Percentiles rank a stretch among this genome's conserved stretches.
phyloP scores from a whole-genome alignment of 2,797 vertebrate species.

The Phoebastria nigripes region DNA sequence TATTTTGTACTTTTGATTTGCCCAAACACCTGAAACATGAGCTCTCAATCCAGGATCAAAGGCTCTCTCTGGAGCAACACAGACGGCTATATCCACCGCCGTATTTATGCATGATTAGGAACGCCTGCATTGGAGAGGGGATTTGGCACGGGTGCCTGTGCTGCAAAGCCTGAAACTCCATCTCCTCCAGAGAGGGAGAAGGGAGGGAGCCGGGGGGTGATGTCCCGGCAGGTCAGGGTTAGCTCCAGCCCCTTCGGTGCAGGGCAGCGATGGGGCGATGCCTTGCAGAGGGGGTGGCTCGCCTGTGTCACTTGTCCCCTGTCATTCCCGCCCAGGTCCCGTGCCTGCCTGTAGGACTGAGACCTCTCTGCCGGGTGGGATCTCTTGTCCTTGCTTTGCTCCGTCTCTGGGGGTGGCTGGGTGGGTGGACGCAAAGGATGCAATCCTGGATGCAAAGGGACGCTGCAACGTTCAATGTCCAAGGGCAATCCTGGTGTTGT shows the following conservation, averaged over 20 bases:
- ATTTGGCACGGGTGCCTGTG: not conserved
- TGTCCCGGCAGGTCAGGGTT: not conserved
- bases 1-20: constrained; percentile 71
- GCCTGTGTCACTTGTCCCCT: not conserved
- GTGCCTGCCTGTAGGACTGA: not conserved
- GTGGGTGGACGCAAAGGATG: not conserved
- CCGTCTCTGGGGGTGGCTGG: not conserved
- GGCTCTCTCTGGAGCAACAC: constrained; percentile 49
- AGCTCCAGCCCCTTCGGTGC: accelerated
- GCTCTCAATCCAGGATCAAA: constrained; percentile 67
- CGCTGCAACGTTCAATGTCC: not conserved
- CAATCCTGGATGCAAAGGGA: not conserved
- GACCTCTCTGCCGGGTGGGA: not conserved
- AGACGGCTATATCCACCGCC: constrained; percentile 31
- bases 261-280: accelerated
- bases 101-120: constrained; percentile 39
- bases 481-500: not conserved
- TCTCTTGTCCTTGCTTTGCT: not conserved
- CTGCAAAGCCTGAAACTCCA: constrained; percentile 31
- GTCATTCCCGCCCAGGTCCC: no score
- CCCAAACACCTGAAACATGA: constrained; percentile 71
- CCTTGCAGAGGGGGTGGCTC: not conserved
- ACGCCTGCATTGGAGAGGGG: constrained; percentile 3
- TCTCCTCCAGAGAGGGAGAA: not conserved
- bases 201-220: not conserved